phyloP scores from a whole-genome alignment of 1,140 invertebrate genomes.

The Drosophila micromelanica region DNA sequence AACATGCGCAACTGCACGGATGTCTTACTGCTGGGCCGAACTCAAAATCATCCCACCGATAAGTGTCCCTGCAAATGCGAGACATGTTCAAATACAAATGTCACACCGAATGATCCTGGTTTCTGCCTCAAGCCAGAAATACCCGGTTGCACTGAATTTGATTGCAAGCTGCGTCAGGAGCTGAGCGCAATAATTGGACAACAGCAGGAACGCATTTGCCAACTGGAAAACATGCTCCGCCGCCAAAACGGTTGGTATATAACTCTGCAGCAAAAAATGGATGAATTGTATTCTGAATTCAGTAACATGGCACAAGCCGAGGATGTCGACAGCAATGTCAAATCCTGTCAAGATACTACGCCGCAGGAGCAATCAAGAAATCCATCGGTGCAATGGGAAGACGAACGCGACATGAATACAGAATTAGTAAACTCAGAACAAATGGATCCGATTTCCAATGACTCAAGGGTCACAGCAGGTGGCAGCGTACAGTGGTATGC shows the following conservation, averaged over 20 bases:
- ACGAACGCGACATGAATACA: too few species aligned
- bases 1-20: slow-evolving; percentile 55
- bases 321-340: background rate
- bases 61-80: slow-evolving; percentile 47
- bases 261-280: slow-evolving; percentile 47
- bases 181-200: slow-evolving; percentile 45
- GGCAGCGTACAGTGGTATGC: background rate
- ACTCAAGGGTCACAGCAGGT: background rate
- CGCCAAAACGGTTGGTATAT: slow-evolving; percentile 46
- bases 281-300: slow-evolving; percentile 58
- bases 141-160: slow-evolving; percentile 30
- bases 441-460: background rate
- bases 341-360: too few species aligned
- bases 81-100: slow-evolving; percentile 23
- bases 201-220: slow-evolving; percentile 41
- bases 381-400: background rate
- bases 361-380: background rate
- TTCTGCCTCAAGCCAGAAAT: background rate
- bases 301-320: slow-evolving; percentile 8
- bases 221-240: slow-evolving; percentile 50
- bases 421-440: background rate
- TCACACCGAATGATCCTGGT: background rate
- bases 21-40: slow-evolving; percentile 60
- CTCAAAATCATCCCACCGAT: slow-evolving; percentile 21
- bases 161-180: slow-evolving; percentile 26